phyloP scores from a whole-genome alignment of 2,888 invertebrate genomes.

The Philonicus albiceps region DNA sequence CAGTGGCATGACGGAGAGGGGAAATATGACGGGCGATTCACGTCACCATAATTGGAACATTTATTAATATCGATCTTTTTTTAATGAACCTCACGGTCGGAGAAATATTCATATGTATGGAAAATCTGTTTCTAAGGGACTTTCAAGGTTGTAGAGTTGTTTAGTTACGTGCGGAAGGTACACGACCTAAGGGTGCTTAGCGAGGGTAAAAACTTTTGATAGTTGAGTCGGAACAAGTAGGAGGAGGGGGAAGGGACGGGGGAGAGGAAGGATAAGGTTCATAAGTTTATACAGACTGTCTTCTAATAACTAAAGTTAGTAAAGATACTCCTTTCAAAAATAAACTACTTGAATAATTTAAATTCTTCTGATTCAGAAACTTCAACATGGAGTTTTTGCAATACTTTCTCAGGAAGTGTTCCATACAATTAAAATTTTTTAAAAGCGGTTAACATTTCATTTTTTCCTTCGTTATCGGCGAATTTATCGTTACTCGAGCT shows the following conservation, averaged over 20 bases:
- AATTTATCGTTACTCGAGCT: no score
- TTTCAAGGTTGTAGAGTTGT: not conserved
- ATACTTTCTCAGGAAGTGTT: no score
- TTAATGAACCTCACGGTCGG: not conserved
- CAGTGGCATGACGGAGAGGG: not conserved
- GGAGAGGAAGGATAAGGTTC: not conserved
- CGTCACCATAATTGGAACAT: conserved; percentile 6
- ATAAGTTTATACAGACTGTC: not conserved
- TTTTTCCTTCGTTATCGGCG: no score
- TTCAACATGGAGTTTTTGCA: no score
- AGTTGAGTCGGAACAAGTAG: not conserved
- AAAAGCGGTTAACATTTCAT: no score
- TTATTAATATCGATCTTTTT: conserved; percentile 18
- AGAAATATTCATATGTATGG: not conserved
- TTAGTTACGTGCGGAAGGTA: not conserved
- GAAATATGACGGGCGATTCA: not conserved
- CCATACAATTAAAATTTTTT: no score
- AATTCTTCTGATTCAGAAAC: no score
- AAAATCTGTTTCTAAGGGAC: not conserved
- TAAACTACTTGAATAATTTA: not conserved
- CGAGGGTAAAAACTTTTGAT: not conserved
- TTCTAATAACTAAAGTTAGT: not conserved
- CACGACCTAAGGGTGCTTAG: not conserved
- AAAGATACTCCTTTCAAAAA: not conserved
- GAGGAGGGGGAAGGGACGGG: not conserved